Evolutionary conservation across 2,888 invertebrate genomes (phyloP), one percentile per base, ranked within the genome.

Genomic region (Drosophila meridionalis): DNA sequence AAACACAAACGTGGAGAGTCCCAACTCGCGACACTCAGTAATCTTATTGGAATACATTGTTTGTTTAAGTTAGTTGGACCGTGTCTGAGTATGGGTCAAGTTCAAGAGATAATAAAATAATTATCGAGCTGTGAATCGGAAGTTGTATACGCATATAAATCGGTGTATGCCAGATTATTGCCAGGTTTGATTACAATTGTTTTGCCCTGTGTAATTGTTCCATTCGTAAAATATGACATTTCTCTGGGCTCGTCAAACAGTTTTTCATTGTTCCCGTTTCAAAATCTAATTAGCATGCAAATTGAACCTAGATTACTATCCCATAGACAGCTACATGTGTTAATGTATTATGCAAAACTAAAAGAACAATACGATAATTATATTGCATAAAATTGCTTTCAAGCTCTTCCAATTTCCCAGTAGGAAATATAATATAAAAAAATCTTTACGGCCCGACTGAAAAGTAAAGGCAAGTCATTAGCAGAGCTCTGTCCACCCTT

Each of bases 221-320:
- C 69, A 72, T 78, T 86, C 63, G 43, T 60, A 28, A 60, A 68
- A 63, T 66, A 62, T 58, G 58, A 40, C 53, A n/a, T 36, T 72
- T 57, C 34, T 32, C 42, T 30, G 34, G 26, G 30, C 58, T 69
- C 59, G 47, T 58, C 48, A 61, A 20, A 40, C 34, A 30, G 9
- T 59, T 62, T 69, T 45, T 53, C 61, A 83, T 81, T 80, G 87
- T 83, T 69, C 66, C 66, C 45, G 66, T 42, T 50, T 68, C 65
- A 58, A 38, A 72, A 63, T 60, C 36, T 55, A 69, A 86, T 83
- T 77, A 69, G 74, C 62, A 80, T 88, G 75, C 73, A 80, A 90
- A 85, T 88, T 64, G 52, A 32, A 53, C 30, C 3, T 11, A 56
- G 30, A 56, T 56, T 20, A 12, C 42, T 38, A 56, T 56, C 42